Conservation (phyloP, 1,140 invertebrate genomes). For the Choristoneura fumiferana region DNA sequence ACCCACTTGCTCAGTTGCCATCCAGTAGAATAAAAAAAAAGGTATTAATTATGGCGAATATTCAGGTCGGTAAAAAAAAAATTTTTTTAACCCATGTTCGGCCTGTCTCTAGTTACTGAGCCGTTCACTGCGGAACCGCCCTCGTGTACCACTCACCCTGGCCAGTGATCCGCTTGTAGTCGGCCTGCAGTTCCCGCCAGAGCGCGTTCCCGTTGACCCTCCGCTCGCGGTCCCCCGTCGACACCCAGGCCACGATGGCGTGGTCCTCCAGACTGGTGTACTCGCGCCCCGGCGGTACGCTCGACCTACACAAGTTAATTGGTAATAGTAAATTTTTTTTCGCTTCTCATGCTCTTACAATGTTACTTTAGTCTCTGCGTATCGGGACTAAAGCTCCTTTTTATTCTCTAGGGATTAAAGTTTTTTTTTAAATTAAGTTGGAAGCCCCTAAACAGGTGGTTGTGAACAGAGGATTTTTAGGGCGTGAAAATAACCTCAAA, state of each 20-base stretch:
- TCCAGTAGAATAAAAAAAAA: too few relatives aligned
- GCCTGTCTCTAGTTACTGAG: too few relatives aligned
- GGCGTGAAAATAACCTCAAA: too few relatives aligned
- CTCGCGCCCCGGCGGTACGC: slow-evolving; percentile 28
- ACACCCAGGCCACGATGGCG: slow-evolving; percentile 46
- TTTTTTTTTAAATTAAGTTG: too few relatives aligned
- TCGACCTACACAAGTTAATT: slow-evolving; percentile 4
- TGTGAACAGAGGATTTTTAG: too few relatives aligned
- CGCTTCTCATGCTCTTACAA: neutral
- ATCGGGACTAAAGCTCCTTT: too few relatives aligned
- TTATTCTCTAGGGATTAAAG: too few relatives aligned
- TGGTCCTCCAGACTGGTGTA: slow-evolving; percentile 52
- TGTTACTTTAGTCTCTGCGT: too few relatives aligned
- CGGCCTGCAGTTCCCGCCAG: slow-evolving; percentile 42
- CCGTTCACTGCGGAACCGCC: too few relatives aligned
- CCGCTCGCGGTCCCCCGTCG: slow-evolving; percentile 24
- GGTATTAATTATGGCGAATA: too few relatives aligned
- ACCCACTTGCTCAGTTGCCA: too few relatives aligned
- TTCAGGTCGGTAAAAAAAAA: neutral
- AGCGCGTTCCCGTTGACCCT: slow-evolving; percentile 55
- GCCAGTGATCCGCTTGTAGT: slow-evolving; percentile 29
- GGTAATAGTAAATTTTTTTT: neutral
- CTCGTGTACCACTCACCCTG: slow-evolving; percentile 26
- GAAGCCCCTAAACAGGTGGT: too few relatives aligned
- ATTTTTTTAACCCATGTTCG: neutral